Evolutionary conservation across 2,113 vertebrate species (phyloP).

Genomic region (Poicephalus meyeri): DNA sequence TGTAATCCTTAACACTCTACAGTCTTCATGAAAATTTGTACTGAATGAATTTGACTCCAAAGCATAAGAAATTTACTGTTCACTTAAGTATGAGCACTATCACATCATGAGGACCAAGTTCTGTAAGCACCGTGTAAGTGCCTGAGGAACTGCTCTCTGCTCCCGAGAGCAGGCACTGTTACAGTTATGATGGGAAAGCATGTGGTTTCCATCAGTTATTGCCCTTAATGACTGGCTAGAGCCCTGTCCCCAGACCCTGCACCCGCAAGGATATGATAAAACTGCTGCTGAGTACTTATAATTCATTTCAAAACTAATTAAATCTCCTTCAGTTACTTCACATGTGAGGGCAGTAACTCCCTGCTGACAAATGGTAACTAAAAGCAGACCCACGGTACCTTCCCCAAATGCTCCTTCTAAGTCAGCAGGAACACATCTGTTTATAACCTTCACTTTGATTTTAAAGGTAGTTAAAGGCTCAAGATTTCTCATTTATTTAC

Average conservation of each 20-base stretch:
- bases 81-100: neutral
- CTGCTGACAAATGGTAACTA: neutral
- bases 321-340: neutral
- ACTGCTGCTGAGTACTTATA: neutral
- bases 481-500: constrained; percentile 31
- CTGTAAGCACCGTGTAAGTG: neutral
- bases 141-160: neutral
- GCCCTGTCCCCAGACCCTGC: neutral
- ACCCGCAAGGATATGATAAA: neutral
- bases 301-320: constrained; percentile 27
- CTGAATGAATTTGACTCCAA: neutral
- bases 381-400: neutral
- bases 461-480: constrained; percentile 1
- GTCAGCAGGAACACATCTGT: neutral
- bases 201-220: neutral
- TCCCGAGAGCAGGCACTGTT: neutral
- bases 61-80: neutral
- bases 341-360: neutral
- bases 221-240: neutral
- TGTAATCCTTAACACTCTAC: neutral
- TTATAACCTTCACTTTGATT: neutral
- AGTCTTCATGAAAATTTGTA: neutral
- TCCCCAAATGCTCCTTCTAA: neutral
- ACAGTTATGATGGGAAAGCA: neutral
- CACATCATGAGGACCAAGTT: neutral